Evolutionary conservation across 2,888 invertebrate species (phyloP).

Genomic region (Orchestes rusci): DNA sequence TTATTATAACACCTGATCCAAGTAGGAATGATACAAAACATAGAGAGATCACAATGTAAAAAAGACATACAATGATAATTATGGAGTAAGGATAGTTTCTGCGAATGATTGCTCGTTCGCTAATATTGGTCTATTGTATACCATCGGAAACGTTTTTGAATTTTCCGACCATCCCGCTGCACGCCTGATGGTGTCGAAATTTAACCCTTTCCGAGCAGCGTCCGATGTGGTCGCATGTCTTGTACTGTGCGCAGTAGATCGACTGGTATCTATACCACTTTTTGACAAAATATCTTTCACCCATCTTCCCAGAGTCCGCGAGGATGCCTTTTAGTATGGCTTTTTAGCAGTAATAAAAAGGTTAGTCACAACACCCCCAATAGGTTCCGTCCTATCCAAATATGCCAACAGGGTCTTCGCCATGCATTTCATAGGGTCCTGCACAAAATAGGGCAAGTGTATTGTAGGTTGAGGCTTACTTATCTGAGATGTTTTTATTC

Average conservation of each 20-base stretch:
- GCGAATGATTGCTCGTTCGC: neutral
- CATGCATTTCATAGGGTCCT: neutral
- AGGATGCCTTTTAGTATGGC: neutral
- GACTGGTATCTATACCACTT: neutral
- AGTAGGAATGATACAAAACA: too few species aligned
- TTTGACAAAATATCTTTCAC: neutral
- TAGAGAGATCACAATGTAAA: too few species aligned
- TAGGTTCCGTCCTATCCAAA: neutral
- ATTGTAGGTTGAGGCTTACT: neutral
- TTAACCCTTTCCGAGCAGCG: neutral
- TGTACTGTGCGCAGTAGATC: neutral
- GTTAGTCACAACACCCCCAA: neutral
- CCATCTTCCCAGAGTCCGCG: neutral
- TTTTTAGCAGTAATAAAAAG: neutral
- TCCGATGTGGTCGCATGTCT: neutral
- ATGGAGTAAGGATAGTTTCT: neutral
- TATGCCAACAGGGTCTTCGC: neutral
- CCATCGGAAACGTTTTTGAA: neutral
- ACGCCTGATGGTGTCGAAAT: neutral
- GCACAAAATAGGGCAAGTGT: neutral
- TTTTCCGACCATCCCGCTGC: neutral
- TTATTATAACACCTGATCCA: too few species aligned
- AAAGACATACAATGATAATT: too few species aligned
- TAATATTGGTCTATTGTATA: neutral
- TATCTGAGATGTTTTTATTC: neutral